phyloP scores from a whole-genome alignment of 2,113 vertebrate genomes.

The Macquaria australasica region DNA sequence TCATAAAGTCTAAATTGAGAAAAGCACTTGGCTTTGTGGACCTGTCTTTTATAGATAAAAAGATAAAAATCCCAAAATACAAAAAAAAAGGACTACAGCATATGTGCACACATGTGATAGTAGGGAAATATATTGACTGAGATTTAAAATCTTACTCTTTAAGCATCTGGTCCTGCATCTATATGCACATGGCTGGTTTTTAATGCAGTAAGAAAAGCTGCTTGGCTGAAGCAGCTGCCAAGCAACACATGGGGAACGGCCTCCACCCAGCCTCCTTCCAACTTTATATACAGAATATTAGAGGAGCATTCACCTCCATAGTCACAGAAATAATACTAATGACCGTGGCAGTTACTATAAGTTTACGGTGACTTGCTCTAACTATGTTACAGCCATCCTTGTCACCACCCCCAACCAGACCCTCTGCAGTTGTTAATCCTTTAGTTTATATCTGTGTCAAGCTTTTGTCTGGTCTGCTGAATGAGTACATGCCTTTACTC shows the following conservation, averaged over 20 bases:
- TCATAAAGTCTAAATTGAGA: constrained; percentile 55
- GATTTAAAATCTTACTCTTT: constrained; percentile 65
- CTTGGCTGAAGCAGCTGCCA: constrained; percentile 57
- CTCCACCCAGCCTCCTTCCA: constrained; percentile 31
- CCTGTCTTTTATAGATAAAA: constrained; percentile 47
- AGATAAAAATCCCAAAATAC: constrained; percentile 28
- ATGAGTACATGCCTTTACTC: constrained; percentile 44
- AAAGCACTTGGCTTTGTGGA: constrained; percentile 56
- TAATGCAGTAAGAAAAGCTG: constrained; percentile 53
- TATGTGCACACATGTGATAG: constrained; percentile 39
- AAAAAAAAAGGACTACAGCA: background rate
- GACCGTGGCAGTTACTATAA: constrained; percentile 10
- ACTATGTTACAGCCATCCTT: constrained; percentile 7
- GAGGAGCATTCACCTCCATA: constrained; percentile 26
- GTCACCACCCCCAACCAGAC: constrained; percentile 10
- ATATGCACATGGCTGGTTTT: constrained; percentile 57
- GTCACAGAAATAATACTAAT: constrained; percentile 25
- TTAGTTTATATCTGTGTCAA: constrained; percentile 66
- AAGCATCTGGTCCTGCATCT: constrained; percentile 66
- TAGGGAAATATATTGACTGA: constrained; percentile 31
- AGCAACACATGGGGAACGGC: constrained; percentile 57
- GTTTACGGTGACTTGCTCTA: constrained; percentile 33
- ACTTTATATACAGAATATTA: constrained; percentile 28
- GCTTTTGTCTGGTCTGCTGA: constrained; percentile 66
- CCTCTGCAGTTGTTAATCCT: constrained; percentile 43